Percentiles rank a stretch among this genome's conserved stretches.
phyloP scores from a whole-genome alignment of 2,113 vertebrate genomes.

The Takifugu bimaculatus region DNA sequence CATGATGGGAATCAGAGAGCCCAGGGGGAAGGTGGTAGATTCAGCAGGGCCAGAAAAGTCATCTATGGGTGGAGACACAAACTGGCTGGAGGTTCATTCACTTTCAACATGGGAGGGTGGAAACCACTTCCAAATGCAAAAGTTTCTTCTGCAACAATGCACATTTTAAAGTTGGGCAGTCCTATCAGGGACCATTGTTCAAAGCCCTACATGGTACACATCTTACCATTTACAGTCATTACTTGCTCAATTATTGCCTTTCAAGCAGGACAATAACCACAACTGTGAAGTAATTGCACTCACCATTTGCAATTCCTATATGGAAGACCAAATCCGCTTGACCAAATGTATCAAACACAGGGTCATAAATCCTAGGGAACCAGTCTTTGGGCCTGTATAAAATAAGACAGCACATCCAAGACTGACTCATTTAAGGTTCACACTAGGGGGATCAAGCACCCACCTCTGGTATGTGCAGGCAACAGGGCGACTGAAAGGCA shows the following conservation, averaged over 20 bases:
- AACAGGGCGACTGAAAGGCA: constrained; percentile 38
- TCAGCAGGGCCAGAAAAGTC: constrained; percentile 67
- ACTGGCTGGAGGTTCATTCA: too few species aligned
- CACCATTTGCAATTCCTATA: constrained; percentile 70
- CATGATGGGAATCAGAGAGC: constrained; percentile 68
- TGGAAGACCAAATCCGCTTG: constrained; percentile 55
- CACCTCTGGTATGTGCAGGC: constrained; percentile 63
- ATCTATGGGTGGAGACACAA: constrained; percentile 34
- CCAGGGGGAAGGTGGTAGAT: constrained; percentile 60
- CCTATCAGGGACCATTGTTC: too few species aligned
- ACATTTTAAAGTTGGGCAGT: too few species aligned
- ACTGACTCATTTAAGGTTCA: not conserved
- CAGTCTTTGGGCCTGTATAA: constrained; percentile 52
- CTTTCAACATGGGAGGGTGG: too few species aligned
- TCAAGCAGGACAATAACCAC: not conserved
- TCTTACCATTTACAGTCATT: too few species aligned
- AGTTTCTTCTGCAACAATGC: too few species aligned
- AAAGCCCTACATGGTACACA: too few species aligned
- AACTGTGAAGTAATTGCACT: constrained; percentile 8
- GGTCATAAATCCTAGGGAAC: constrained; percentile 43
- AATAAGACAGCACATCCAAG: not conserved
- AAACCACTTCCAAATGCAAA: too few species aligned
- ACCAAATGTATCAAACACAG: constrained; percentile 48
- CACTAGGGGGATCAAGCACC: not conserved
- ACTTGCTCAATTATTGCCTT: too few species aligned